Conservation (phyloP, 2,113 vertebrate genomes). For the Erythrolamprus reginae region DNA sequence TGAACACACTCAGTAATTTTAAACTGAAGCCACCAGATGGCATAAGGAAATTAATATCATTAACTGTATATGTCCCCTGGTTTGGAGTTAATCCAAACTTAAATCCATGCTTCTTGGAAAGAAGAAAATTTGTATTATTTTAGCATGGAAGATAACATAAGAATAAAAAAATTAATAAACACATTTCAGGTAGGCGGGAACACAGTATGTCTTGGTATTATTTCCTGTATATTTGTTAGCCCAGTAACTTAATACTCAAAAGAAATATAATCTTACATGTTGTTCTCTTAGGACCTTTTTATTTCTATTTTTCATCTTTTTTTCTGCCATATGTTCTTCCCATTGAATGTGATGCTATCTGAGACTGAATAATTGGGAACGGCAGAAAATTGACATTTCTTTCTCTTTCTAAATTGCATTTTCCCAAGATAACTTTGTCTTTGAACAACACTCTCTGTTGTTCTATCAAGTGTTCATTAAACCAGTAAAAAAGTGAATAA, state of each 20-base stretch:
- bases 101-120: not conserved
- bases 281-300: not conserved
- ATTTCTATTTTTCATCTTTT: not conserved
- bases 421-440: not conserved
- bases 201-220: not conserved
- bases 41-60: constrained; percentile 26
- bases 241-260: not conserved
- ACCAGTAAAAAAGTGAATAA: not conserved
- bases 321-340: not conserved
- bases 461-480: constrained; percentile 11
- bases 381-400: not conserved
- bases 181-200: not conserved
- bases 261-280: not conserved
- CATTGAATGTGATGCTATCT: not conserved
- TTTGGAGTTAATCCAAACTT: constrained; percentile 12
- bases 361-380: not conserved
- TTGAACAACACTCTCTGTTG: constrained; percentile 9
- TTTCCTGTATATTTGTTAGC: not conserved
- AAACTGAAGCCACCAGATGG: constrained; percentile 40
- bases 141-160: not conserved
- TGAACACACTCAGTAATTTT: constrained; percentile 13
- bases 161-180: constrained; percentile 1
- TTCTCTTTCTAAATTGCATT: not conserved
- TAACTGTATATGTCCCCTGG: not conserved
- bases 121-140: constrained; percentile 2